These are phyloP conservation scores for Philotrypesis tridentata DNA, from an alignment of 1,140 invertebrate genomes.

Conservation along the genomic window DNA sequence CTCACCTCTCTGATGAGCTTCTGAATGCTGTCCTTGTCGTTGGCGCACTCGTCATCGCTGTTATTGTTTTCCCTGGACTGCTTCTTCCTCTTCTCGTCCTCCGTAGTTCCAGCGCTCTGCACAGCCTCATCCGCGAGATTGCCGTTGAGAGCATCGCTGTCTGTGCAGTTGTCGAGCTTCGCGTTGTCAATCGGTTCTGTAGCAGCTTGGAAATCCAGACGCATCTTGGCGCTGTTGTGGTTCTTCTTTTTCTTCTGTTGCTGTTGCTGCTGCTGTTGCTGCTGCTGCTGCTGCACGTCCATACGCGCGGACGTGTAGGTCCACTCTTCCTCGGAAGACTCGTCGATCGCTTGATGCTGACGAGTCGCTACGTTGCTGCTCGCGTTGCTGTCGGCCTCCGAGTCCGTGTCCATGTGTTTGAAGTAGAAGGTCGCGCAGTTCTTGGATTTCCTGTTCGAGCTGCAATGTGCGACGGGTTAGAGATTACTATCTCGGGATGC, in stretches of 20 bases:
- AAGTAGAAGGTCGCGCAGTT: constrained; percentile 89
- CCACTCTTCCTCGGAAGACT: constrained; percentile 84
- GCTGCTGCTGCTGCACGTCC: constrained; percentile 49
- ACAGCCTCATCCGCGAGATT: neutral
- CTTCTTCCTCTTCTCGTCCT: constrained; percentile 24
- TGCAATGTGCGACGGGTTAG: constrained; percentile 51
- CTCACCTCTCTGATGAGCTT: constrained; percentile 77
- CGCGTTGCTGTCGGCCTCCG: constrained; percentile 74
- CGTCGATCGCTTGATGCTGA: constrained; percentile 65
- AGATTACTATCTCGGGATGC: neutral
- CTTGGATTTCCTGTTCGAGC: constrained; percentile 84
- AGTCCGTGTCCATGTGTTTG: constrained; percentile 88
- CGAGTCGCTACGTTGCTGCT: constrained; percentile 58
- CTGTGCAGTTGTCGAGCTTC: constrained; percentile 26
- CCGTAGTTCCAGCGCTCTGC: neutral
- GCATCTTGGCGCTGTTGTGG: constrained; percentile 59
- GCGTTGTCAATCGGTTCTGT: constrained; percentile 40
- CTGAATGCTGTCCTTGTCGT: constrained; percentile 73
- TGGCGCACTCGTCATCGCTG: constrained; percentile 71
- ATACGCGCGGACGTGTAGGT: constrained; percentile 76
- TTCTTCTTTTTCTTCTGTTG: constrained; percentile 51
- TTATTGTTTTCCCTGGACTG: constrained; percentile 44
- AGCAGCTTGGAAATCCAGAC: constrained; percentile 62
- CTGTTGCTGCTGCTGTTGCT: constrained; percentile 49
- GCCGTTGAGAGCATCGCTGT: constrained; percentile 18